Evolutionary conservation across 2,113 vertebrate species (phyloP).

Genomic region (Otolemur garnettii): DNA sequence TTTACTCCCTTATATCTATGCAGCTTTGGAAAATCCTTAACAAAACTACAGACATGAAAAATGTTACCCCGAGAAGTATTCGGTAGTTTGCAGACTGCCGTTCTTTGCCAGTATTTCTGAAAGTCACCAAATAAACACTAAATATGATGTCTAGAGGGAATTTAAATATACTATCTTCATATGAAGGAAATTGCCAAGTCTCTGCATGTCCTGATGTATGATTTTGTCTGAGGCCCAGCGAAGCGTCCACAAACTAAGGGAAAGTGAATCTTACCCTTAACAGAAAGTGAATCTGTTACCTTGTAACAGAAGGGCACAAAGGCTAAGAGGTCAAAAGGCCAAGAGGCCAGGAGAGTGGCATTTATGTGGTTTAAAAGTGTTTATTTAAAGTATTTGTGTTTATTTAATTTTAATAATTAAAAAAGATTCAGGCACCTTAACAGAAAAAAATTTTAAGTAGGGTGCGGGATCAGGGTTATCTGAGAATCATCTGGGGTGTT

Average conservation of each 20-base stretch:
- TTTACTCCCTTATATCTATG: not conserved
- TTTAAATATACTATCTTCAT: not conserved
- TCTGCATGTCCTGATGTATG: not conserved
- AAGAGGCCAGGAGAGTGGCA: too few species aligned
- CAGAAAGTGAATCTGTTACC: too few species aligned
- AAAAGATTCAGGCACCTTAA: not conserved
- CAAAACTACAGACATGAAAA: not conserved
- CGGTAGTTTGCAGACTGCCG: not conserved
- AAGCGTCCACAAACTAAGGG: not conserved
- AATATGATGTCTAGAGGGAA: not conserved
- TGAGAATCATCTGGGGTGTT: not conserved
- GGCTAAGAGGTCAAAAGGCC: too few species aligned
- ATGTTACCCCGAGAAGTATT: not conserved
- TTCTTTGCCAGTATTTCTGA: not conserved
- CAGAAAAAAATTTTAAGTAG: not conserved
- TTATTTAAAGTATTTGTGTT: not conserved
- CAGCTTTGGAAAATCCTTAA: not conserved
- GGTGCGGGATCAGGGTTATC: not conserved
- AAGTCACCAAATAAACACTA: not conserved
- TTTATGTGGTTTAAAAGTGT: not conserved
- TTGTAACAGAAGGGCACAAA: too few species aligned
- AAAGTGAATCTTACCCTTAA: too few species aligned
- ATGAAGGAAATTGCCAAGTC: not conserved
- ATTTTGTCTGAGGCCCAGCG: not conserved
- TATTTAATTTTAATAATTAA: slow-evolving; percentile 1